A percentile compares a stretch with the other conserved stretches of the same genome.
Conservation (phyloP, 2,113 vertebrate genomes). For the Bostrychus sinensis region DNA sequence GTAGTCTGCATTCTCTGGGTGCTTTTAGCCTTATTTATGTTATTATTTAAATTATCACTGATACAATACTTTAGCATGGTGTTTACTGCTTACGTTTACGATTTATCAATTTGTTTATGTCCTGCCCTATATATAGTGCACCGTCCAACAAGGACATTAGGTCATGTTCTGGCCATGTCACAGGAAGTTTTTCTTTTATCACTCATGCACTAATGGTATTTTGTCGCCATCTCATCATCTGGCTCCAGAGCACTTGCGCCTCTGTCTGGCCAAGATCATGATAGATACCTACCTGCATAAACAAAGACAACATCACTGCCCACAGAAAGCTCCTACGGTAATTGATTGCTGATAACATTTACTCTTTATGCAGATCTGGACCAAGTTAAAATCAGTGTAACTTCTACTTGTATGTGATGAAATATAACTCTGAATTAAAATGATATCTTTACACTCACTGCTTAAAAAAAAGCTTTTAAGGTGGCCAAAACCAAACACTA, state of each 20-base stretch:
- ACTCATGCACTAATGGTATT: constrained; percentile 21
- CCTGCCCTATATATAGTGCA: not conserved
- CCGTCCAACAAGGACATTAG: not conserved
- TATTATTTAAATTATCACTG: not conserved
- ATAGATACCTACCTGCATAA: constrained; percentile 8
- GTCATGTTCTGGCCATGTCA: constrained; percentile 8
- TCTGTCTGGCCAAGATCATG: not conserved
- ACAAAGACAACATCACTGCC: not conserved
- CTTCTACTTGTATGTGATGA: not conserved
- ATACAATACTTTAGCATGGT: not conserved
- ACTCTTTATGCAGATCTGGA: not conserved
- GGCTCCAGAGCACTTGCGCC: not conserved
- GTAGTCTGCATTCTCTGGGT: too few relatives aligned
- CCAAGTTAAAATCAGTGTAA: not conserved
- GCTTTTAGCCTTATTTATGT: too few relatives aligned
- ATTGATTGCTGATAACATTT: constrained; percentile 23
- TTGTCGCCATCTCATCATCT: constrained; percentile 41
- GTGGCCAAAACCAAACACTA: too few relatives aligned
- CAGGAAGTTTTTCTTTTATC: constrained; percentile 12
- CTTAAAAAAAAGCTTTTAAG: too few relatives aligned
- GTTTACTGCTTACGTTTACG: not conserved
- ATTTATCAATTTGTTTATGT: not conserved
- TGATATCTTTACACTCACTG: too few relatives aligned
- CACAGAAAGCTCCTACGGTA: constrained; percentile 15
- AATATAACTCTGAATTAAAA: not conserved